Conservation (phyloP, 2,888 invertebrate species). For the Nemurella pictetii region DNA sequence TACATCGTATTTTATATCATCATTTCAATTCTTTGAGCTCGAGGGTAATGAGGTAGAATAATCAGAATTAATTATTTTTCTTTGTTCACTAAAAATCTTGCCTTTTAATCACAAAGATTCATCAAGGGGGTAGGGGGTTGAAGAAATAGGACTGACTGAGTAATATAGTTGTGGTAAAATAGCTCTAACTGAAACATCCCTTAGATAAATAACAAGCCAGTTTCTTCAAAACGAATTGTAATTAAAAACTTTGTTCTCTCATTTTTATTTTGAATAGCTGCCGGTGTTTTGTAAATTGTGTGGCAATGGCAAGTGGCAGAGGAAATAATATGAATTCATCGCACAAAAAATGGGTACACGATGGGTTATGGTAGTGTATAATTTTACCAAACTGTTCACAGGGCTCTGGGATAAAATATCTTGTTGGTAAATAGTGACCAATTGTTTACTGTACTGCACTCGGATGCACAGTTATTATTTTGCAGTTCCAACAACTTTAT, state of each 20-base stretch:
- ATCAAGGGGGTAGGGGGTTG: not conserved
- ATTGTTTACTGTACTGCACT: not conserved
- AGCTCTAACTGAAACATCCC: not conserved
- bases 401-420: not conserved
- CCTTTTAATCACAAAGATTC: conserved; percentile 25
- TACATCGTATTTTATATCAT: conserved; percentile 2
- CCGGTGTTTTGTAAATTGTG: not conserved
- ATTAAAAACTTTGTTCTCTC: not conserved
- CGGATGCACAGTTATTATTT: not conserved
- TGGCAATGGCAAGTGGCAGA: not conserved
- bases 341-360: not conserved
- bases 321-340: not conserved
- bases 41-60: conserved; percentile 35
- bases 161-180: not conserved
- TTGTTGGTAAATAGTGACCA: not conserved
- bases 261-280: conserved; percentile 10
- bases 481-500: not conserved
- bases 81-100: conserved; percentile 32
- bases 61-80: conserved; percentile 37
- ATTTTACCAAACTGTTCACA: not conserved
- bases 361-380: not conserved
- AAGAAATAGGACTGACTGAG: not conserved
- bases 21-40: conserved; percentile 20
- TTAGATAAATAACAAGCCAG: not conserved
- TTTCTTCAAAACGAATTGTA: not conserved